Evolutionary conservation across 2,888 invertebrate genomes (phyloP), one percentile per base, ranked within the genome.

Genomic region (Formica aserva): DNA sequence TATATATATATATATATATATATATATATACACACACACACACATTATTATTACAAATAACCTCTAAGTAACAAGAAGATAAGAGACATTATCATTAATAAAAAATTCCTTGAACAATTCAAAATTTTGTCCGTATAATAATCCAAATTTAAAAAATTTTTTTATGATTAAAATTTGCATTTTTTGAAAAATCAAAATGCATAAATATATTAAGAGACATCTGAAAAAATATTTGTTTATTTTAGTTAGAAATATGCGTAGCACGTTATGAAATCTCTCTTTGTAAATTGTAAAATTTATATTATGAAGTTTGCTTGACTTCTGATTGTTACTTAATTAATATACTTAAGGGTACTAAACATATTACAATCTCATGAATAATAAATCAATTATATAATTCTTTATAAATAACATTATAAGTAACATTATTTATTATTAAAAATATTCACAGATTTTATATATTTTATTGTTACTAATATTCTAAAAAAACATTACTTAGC

Each of bases 391-490:
- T 77, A 29, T 6, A 26, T 5, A n/a, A n/a, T 52, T 8, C 8
- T 52, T 26, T 38, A 38, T 63, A 13, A 29, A 32, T 11, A 66
- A 62, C 8, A 74, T 74, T 41, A 41, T 57, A 32, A 32, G 6
- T 32, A 32, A 32, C 32, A 32, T 63, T 55, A 29, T 5, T n/a
- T 5, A 41, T 15, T 15, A 32, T 66, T 5, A 41, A 26, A 41
- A 13, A 55, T 1, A 63, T 52, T 11, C 18, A 55, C 18, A 55
- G 1, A 45, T n/a, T 66, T 76, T 9, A 22, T 63, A 52, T 8
- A 35, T 48, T 26, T 11, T 65, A 65, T 52, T 65, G 38, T 77
- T 77, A 57, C 22, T 77, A 29, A 76, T 52, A 66, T 66, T 65
- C 18, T 66, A 52, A 52, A 52, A 52, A 55, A 55, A 67, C 29